A percentile compares a stretch with the other conserved stretches of the same genome.
These are phyloP conservation scores for Drosophila paranaensis DNA, from an alignment of 2,888 invertebrate species.

Conservation along the genomic window DNA sequence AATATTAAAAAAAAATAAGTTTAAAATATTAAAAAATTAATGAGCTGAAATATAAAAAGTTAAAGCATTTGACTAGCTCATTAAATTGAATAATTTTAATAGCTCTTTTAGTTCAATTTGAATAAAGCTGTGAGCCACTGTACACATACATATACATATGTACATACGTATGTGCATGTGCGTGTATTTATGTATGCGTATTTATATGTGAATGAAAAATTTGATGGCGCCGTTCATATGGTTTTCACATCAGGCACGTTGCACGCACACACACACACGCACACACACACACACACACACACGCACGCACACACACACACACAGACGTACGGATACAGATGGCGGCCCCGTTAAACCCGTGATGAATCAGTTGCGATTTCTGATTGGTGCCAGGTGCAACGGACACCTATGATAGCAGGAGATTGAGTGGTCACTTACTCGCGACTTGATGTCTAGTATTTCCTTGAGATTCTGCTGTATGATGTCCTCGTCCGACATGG, in stretches of 20 bases:
- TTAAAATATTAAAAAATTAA: too few species aligned
- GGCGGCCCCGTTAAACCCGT: not conserved
- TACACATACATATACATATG: not conserved
- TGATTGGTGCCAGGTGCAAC: not conserved
- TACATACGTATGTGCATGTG: not conserved
- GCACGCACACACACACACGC: not conserved
- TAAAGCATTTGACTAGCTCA: too few species aligned
- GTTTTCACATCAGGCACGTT: not conserved
- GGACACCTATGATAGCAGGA: not conserved
- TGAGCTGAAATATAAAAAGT: too few species aligned
- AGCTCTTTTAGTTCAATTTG: too few species aligned
- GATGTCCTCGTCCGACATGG: slow-evolving; percentile 80
- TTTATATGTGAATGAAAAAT: not conserved
- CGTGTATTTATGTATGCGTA: not conserved
- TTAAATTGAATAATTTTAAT: too few species aligned
- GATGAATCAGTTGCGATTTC: slow-evolving; percentile 3
- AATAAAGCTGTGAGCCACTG: too few species aligned
- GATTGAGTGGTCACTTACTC: slow-evolving; percentile 65
- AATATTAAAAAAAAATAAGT: too few species aligned
- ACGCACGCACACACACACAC: not conserved
- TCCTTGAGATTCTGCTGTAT: slow-evolving; percentile 78
- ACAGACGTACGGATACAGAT: not conserved
- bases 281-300: not conserved
- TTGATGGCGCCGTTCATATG: slow-evolving; percentile 7
- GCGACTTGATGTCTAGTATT: slow-evolving; percentile 79